Evolutionary conservation across 2,113 vertebrate genomes (phyloP).

Genomic region (Alosa alosa): DNA sequence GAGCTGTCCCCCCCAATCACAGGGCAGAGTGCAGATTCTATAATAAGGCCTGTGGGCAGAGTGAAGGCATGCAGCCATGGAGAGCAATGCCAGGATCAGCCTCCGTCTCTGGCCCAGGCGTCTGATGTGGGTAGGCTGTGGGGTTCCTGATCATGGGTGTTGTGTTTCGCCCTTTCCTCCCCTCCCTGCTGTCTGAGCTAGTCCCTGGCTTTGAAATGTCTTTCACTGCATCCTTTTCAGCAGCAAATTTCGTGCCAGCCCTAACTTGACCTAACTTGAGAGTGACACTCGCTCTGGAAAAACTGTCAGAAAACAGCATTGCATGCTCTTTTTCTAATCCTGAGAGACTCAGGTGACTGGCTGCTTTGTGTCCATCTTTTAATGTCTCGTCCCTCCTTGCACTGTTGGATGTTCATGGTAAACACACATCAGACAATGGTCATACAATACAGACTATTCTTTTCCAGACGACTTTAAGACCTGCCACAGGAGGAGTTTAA

Average conservation of each 20-base stretch:
- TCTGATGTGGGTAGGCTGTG: slow-evolving; percentile 7
- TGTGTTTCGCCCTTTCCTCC: neutral
- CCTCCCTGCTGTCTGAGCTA: neutral
- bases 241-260: neutral
- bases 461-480: neutral
- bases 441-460: neutral
- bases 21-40: neutral
- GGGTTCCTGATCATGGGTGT: slow-evolving; percentile 8
- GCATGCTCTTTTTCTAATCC: neutral
- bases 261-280: neutral
- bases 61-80: neutral
- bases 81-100: neutral
- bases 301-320: neutral
- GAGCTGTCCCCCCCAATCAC: neutral
- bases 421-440: neutral
- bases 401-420: neutral
- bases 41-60: neutral
- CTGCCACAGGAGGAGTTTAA: neutral
- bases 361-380: neutral
- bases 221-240: neutral
- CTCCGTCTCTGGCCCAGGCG: neutral
- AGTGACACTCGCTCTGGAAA: neutral
- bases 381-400: neutral
- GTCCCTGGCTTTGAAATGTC: neutral
- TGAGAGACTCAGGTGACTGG: neutral